phyloP scores from a whole-genome alignment of 2,888 invertebrate species.

The Harpalus rufipes region DNA sequence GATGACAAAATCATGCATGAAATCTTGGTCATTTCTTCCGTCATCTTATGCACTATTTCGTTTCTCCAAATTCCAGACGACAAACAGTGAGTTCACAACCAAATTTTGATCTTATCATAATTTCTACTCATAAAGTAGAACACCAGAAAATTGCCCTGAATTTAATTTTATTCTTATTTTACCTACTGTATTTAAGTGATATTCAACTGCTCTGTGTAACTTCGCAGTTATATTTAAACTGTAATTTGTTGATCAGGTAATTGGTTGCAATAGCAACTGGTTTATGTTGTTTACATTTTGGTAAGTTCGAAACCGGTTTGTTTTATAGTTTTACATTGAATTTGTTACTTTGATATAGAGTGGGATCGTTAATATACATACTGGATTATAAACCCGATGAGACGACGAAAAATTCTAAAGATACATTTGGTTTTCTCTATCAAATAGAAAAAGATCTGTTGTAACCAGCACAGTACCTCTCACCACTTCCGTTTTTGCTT shows the following conservation, averaged over 20 bases:
- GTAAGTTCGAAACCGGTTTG: conserved; percentile 19
- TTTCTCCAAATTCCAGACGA: not conserved
- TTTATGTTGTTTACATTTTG: conserved; percentile 24
- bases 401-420: no score
- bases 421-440: no score
- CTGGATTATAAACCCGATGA: no score
- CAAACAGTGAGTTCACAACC: conserved; percentile 6
- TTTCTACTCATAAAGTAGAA: not conserved
- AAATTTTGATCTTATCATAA: not conserved
- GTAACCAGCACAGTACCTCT: no score
- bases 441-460: no score
- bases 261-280: conserved; percentile 8
- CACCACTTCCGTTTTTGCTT: no score
- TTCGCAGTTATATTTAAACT: not conserved
- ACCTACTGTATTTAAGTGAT: not conserved
- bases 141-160: not conserved
- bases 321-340: conserved; percentile 7
- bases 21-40: not conserved
- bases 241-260: conserved; percentile 6
- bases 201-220: not conserved
- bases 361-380: not conserved
- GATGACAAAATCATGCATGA: not conserved
- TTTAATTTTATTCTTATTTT: not conserved
- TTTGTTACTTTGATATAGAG: conserved; percentile 19
- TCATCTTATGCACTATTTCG: not conserved